These are phyloP conservation scores for Myathropa florea DNA, from an alignment of 2,888 invertebrate genomes.

Conservation along the genomic window DNA sequence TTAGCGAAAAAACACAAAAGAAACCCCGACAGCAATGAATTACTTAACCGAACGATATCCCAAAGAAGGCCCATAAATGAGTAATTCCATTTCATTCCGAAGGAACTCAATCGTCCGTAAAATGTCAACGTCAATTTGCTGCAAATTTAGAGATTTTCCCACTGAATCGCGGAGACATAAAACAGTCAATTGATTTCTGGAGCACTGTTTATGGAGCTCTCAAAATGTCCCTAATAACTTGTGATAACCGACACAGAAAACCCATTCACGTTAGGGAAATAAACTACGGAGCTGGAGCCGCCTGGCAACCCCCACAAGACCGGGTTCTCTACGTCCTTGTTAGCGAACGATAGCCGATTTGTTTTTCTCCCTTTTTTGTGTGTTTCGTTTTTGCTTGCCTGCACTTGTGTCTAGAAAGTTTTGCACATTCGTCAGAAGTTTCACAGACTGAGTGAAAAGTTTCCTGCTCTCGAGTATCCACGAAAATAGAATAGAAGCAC, in stretches of 20 bases:
- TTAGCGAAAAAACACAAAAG: no score
- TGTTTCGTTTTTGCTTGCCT: conserved; percentile 1
- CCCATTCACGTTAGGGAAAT: background rate
- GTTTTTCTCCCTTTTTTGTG: background rate
- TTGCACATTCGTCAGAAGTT: conserved; percentile 33
- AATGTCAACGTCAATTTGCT: no score
- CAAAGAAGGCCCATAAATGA: background rate
- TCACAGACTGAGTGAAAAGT: conserved; percentile 37
- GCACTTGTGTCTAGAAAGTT: conserved; percentile 58
- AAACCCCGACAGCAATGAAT: background rate
- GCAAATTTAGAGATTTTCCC: background rate
- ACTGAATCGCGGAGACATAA: no score
- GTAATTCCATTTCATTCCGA: background rate
- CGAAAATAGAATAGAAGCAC: background rate
- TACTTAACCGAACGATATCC: background rate
- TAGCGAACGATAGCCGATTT: background rate
- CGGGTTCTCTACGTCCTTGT: background rate
- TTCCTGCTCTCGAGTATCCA: conserved; percentile 6
- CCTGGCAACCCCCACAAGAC: background rate
- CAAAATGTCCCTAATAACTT: conserved; percentile 37
- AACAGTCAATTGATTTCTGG: conserved; percentile 28
- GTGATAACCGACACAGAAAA: conserved; percentile 15
- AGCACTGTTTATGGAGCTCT: background rate
- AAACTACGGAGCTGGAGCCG: background rate
- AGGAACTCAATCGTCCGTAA: background rate